A percentile compares a stretch with the other conserved stretches of the same genome.
phyloP scores from a whole-genome alignment of 2,797 vertebrate species.

The Martes flavigula region DNA sequence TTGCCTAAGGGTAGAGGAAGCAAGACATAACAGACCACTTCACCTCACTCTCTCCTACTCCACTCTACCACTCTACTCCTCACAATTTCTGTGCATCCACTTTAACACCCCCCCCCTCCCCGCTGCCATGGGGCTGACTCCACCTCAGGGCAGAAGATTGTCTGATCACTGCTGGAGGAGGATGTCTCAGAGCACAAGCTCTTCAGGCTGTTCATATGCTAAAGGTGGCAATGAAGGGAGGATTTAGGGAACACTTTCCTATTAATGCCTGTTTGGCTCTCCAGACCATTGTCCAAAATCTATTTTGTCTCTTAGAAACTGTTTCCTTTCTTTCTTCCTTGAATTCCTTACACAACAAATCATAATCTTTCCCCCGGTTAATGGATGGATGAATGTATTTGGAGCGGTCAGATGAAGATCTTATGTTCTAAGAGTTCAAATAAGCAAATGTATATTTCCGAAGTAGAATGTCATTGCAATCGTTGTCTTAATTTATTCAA shows the following conservation, averaged over 20 bases:
- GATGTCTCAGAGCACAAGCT: background rate
- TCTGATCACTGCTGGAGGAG: background rate
- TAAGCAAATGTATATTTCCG: background rate
- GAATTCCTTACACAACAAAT: background rate
- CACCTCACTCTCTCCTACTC: background rate
- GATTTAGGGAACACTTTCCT: background rate
- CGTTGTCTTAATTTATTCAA: background rate
- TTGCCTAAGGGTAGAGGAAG: background rate
- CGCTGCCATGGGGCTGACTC: background rate
- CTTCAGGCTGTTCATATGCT: too few species aligned
- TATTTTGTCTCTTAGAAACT: background rate
- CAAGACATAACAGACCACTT: background rate
- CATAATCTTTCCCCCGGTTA: background rate
- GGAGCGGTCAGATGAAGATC: background rate
- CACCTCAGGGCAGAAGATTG: accelerated
- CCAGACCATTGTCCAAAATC: background rate
- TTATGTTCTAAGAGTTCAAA: background rate
- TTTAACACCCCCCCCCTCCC: background rate
- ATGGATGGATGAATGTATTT: background rate
- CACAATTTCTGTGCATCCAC: background rate
- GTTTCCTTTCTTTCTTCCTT: background rate
- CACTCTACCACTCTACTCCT: background rate
- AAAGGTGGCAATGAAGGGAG: background rate
- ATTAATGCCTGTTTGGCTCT: background rate
- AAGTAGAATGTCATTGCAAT: background rate